Evolutionary conservation across 2,113 vertebrate genomes (phyloP), one percentile per base, ranked within the genome.

Genomic region (Scomber colias): DNA sequence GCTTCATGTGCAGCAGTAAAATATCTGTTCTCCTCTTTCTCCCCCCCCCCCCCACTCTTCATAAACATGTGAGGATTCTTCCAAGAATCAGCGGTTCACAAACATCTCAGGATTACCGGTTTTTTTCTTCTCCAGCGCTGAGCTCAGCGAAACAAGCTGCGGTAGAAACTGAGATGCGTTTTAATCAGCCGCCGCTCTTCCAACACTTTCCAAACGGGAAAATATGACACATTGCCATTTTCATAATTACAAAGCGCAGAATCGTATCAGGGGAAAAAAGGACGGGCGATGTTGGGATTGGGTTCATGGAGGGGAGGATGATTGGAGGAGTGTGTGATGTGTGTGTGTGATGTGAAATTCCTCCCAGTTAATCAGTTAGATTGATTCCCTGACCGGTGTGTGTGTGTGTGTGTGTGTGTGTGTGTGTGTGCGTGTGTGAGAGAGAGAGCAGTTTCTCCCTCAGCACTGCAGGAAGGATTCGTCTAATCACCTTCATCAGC

Each of bases 321-420:
- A 50, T 35, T 54, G 15, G 5, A 65, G 30, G 30, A 48, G 71
- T 61, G 56, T 50, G 69, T 62, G 21, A 61, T 31, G 46, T 66
- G 65, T 49, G 10, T 72, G 69, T 67, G 45, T 62, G 55, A 44
- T 8, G 31, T 40, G 16, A 49, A 72, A 75, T 40, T 27, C 31
- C 27, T 15, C 15, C 27, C 40, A 74, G 71, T 85, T 88, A 93
- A 93, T 89, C 79, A 94, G 53, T 62, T 49, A 77, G 80, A 92
- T 83, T 82, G 87, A 90, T 85, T 76, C 73, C 19, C 65, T 80
- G 76, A 65, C 57, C 40, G 2, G 3, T 72, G 77, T 24, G 3
- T 72, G 77, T 24, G 3, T 72, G 77, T 24, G 3, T 72, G 77
- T 24, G 3, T 72, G 77, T 24, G 3, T 72, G 77, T 24, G 3